Evolutionary conservation across 2,888 invertebrate genomes (phyloP).

Genomic region (Oscheius sp.): DNA sequence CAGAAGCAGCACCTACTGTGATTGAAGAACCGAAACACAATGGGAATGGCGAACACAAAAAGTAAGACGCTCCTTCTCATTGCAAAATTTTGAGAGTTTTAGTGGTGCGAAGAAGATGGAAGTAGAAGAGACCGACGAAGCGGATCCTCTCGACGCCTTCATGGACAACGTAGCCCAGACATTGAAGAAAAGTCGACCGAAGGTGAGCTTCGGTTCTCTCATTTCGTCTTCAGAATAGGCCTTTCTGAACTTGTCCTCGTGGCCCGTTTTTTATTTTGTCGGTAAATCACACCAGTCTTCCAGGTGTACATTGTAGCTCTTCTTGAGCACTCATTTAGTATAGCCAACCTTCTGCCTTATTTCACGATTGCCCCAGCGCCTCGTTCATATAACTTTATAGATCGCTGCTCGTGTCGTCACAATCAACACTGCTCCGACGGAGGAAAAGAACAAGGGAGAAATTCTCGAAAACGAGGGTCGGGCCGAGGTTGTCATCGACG

Average conservation of each 20-base stretch:
- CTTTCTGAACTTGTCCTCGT: too few relatives aligned
- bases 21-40: constrained; percentile 44
- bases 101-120: constrained; percentile 40
- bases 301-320: constrained; percentile 26
- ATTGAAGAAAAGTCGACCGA: constrained; percentile 21
- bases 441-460: constrained; percentile 83
- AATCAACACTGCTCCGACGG: constrained; percentile 32
- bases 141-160: constrained; percentile 95
- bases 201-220: neutral
- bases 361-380: too few relatives aligned
- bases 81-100: neutral
- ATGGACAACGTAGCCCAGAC: constrained; percentile 79
- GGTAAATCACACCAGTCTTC: too few relatives aligned
- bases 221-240: too few relatives aligned
- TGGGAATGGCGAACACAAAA: neutral
- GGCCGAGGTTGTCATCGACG: constrained; percentile 79
- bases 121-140: constrained; percentile 80
- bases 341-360: too few relatives aligned
- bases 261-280: too few relatives aligned
- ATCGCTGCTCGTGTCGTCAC: constrained; percentile 25
- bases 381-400: neutral
- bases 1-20: constrained; percentile 3
- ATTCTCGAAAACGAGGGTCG: constrained; percentile 99
- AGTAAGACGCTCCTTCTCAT: neutral
- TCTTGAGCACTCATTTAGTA: too few relatives aligned